Evolutionary conservation across 2,113 vertebrate species (phyloP).

Genomic region (Pontoporia blainvillei): DNA sequence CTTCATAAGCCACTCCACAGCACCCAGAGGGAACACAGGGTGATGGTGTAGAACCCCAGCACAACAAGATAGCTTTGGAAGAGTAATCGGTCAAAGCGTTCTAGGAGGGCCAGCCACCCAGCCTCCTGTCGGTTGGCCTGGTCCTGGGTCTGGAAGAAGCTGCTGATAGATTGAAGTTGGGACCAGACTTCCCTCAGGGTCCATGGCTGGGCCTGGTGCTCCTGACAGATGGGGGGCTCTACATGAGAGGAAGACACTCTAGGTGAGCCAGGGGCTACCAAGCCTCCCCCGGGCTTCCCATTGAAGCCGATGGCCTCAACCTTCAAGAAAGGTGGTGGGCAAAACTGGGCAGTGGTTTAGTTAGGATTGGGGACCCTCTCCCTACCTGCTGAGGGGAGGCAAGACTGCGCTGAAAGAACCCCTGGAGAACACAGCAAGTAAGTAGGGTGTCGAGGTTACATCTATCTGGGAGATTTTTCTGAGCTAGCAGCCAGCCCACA

Average conservation of each 20-base stretch:
- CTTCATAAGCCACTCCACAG: constrained; percentile 80
- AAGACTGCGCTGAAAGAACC: background rate
- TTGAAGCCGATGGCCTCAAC: background rate
- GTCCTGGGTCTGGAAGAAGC: constrained; percentile 79
- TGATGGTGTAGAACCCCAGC: constrained; percentile 80
- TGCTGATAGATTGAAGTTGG: constrained; percentile 82
- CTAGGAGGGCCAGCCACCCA: constrained; percentile 84
- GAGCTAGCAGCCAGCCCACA: background rate
- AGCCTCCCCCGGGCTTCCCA: background rate
- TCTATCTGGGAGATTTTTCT: background rate
- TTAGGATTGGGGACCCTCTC: background rate
- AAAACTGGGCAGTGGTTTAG: background rate
- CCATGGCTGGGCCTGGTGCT: background rate
- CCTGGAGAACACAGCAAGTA: background rate
- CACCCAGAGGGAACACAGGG: constrained; percentile 86
- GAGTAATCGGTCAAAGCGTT: constrained; percentile 84
- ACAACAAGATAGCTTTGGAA: constrained; percentile 85
- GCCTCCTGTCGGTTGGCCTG: constrained; percentile 68
- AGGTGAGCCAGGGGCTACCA: background rate
- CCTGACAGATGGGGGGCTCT: background rate
- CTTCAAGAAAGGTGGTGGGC: background rate
- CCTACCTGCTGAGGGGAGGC: background rate
- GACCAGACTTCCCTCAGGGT: constrained; percentile 80
- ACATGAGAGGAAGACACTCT: background rate
- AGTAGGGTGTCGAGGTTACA: background rate